Conservation (phyloP, 1,140 invertebrate genomes). For the Hormaphis cornu region DNA sequence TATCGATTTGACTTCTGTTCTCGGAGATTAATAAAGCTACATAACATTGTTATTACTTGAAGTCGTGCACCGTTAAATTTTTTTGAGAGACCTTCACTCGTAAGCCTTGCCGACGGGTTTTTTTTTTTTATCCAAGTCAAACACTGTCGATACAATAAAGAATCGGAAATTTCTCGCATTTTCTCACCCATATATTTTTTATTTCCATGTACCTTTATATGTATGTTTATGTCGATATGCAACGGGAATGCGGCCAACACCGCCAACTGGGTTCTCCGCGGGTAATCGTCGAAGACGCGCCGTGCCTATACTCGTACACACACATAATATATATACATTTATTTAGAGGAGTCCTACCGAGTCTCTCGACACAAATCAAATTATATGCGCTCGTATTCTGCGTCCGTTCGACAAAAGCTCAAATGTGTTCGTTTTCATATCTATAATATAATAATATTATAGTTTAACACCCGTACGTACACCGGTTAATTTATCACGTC, state of each 20-base stretch:
- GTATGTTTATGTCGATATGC: not conserved
- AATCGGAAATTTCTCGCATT: too few relatives aligned
- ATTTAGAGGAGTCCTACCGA: not conserved
- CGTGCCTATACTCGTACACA: too few relatives aligned
- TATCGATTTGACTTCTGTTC: too few relatives aligned
- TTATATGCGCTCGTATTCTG: constrained; percentile 18
- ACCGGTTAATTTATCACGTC: constrained; percentile 14
- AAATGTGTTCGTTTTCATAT: not conserved
- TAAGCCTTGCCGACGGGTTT: too few relatives aligned
- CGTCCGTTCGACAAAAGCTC: constrained; percentile 11
- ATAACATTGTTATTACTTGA: too few relatives aligned
- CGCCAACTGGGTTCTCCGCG: constrained; percentile 16
- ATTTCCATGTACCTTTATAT: not conserved
- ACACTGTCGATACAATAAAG: too few relatives aligned
- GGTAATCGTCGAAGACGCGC: constrained; percentile 17
- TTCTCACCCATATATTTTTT: not conserved
- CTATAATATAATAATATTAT: constrained; percentile 2
- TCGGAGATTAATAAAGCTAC: too few relatives aligned
- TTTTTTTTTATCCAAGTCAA: too few relatives aligned
- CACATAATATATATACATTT: too few relatives aligned
- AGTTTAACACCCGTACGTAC: constrained; percentile 5
- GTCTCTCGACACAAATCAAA: constrained; percentile 26
- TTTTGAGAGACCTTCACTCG: too few relatives aligned
- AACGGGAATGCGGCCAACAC: not conserved
- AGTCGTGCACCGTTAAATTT: too few relatives aligned